A percentile compares a stretch with the other conserved stretches of the same genome.
Conservation (phyloP, 2,113 vertebrate genomes). For the Chrysemys picta region DNA sequence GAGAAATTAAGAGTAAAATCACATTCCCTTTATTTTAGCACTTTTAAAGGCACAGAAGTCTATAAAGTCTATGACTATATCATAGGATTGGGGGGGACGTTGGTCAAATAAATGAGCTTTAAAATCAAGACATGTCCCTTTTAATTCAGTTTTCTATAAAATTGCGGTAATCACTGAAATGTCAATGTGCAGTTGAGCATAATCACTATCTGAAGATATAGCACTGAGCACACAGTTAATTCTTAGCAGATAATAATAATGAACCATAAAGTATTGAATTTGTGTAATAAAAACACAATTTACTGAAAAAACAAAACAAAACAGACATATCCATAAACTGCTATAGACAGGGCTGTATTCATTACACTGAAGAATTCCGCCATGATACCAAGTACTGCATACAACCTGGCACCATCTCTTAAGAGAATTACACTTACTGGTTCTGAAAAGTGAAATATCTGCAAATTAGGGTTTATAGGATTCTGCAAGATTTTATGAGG, state of each 20-base stretch:
- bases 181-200: not conserved
- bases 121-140: not conserved
- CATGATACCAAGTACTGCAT: constrained; percentile 3
- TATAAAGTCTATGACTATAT: not conserved
- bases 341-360: not conserved
- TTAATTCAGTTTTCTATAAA: constrained; percentile 6
- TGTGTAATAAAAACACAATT: not conserved
- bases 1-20: not conserved
- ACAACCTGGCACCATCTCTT: not conserved
- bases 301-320: constrained; percentile 18
- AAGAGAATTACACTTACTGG: not conserved
- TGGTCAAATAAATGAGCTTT: constrained; percentile 28
- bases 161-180: constrained; percentile 41
- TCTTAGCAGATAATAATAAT: constrained; percentile 21
- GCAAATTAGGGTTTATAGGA: constrained; percentile 1
- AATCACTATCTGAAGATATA: not conserved
- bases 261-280: constrained; percentile 10
- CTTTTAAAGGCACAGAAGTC: not conserved
- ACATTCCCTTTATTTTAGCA: not conserved
- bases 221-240: not conserved
- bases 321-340: not conserved
- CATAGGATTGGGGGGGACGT: not conserved
- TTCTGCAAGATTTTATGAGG: not conserved
- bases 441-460: constrained; percentile 47
- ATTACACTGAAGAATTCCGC: constrained; percentile 3